Conservation (phyloP, 2,888 invertebrate genomes). For the Xylophagus ater region DNA sequence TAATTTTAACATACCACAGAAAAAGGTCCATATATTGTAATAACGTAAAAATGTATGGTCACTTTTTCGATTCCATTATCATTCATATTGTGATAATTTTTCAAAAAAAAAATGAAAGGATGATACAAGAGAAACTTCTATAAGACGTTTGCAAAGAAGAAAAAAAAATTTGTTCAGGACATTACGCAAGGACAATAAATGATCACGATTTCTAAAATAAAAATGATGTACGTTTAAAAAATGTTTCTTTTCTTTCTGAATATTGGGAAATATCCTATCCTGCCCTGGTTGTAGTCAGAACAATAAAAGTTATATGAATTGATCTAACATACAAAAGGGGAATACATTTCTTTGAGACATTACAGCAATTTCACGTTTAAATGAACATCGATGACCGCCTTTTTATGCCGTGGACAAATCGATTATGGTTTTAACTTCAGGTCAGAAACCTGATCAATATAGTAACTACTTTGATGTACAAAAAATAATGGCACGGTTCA, state of each 20-base stretch:
- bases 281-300: too few species aligned
- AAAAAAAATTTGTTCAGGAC: too few species aligned
- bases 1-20: conserved; percentile 6
- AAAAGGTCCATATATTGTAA: conserved; percentile 9
- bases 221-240: too few species aligned
- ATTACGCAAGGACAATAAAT: too few species aligned
- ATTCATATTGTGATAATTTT: conserved; percentile 5
- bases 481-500: conserved; percentile 5
- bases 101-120: too few species aligned
- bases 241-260: too few species aligned
- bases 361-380: conserved; percentile 11
- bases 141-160: too few species aligned
- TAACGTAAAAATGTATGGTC: conserved; percentile 10
- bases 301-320: too few species aligned
- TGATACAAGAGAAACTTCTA: too few species aligned
- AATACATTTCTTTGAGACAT: conserved; percentile 12
- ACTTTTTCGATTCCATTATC: conserved; percentile 8
- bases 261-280: too few species aligned
- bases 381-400: conserved; percentile 11
- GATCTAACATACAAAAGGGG: too few species aligned
- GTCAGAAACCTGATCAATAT: conserved; percentile 10
- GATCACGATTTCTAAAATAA: too few species aligned
- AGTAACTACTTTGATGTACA: not conserved
- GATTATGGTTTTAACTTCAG: conserved; percentile 11
- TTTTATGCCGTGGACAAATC: conserved; percentile 12